These are phyloP conservation scores for Neodiprion pinetum DNA, from an alignment of 1,140 invertebrate species.

Conservation along the genomic window DNA sequence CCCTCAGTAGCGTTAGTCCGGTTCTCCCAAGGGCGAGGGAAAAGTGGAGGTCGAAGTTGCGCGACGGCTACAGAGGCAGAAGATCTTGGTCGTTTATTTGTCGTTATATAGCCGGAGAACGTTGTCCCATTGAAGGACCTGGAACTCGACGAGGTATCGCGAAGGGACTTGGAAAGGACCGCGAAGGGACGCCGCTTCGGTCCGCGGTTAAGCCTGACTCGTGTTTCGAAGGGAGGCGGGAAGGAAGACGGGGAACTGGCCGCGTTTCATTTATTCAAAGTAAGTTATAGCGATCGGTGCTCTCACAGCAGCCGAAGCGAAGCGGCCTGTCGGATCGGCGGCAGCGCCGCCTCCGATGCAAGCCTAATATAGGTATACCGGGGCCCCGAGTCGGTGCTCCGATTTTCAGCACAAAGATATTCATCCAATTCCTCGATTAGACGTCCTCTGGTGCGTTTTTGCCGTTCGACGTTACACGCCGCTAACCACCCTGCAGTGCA, in stretches of 20 bases:
- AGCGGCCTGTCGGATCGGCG: slow-evolving; percentile 36
- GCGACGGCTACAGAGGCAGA: slow-evolving; percentile 10
- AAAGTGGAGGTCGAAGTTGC: neutral
- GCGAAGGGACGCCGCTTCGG: slow-evolving; percentile 20
- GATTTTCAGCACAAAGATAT: slow-evolving; percentile 45
- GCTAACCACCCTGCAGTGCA: no score
- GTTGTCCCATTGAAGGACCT: slow-evolving; percentile 44
- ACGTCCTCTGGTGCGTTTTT: slow-evolving; percentile 24
- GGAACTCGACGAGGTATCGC: slow-evolving; percentile 3
- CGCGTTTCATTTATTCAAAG: slow-evolving; percentile 50
- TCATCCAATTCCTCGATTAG: slow-evolving; percentile 46
- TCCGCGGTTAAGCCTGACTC: slow-evolving; percentile 41
- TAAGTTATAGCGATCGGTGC: slow-evolving; percentile 46
- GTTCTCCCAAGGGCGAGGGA: neutral
- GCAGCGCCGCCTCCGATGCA: slow-evolving; percentile 13
- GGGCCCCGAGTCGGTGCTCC: slow-evolving; percentile 14
- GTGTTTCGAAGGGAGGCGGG: slow-evolving; percentile 26
- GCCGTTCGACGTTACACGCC: no score
- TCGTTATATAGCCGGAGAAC: slow-evolving; percentile 34
- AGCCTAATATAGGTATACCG: neutral
- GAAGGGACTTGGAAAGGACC: neutral
- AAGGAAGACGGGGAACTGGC: slow-evolving; percentile 24
- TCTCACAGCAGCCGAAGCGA: slow-evolving; percentile 32
- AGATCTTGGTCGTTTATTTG: slow-evolving; percentile 35
- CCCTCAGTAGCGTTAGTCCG: neutral